phyloP scores from a whole-genome alignment of 1,140 invertebrate genomes.

The Achroia grisella region DNA sequence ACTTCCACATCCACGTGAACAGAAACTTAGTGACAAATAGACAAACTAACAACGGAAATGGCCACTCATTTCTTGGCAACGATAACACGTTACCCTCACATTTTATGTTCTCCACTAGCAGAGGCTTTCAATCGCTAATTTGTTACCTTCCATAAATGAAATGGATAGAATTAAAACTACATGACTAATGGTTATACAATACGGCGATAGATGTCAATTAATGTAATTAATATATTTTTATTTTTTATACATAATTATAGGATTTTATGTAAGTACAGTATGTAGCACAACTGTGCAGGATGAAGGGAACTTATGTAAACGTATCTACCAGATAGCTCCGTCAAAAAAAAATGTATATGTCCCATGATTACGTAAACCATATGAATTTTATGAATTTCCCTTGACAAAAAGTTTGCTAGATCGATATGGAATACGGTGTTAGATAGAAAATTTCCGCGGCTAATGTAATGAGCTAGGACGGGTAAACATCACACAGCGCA shows the following conservation, averaged over 20 bases:
- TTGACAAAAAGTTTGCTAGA: constrained; percentile 25
- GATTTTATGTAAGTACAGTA: constrained; percentile 24
- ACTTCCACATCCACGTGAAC: constrained; percentile 1
- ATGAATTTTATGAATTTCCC: constrained; percentile 44
- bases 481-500: constrained; percentile 42
- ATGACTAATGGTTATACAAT: too few species aligned
- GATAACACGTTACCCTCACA: background rate
- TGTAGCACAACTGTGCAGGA: too few species aligned
- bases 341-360: constrained; percentile 33
- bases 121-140: too few species aligned
- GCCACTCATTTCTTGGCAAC: constrained; percentile 10
- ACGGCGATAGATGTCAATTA: constrained; percentile 3
- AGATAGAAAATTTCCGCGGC: constrained; percentile 32
- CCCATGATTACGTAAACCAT: constrained; percentile 56
- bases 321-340: constrained; percentile 23
- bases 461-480: constrained; percentile 27
- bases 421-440: constrained; percentile 45
- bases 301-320: background rate
- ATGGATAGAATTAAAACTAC: too few species aligned
- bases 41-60: constrained; percentile 8
- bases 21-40: constrained; percentile 11
- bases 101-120: background rate
- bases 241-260: too few species aligned
- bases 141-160: too few species aligned
- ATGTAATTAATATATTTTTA: too few species aligned